A percentile compares a stretch with the other conserved stretches of the same genome.
Conservation (phyloP, 1,140 invertebrate species). For the Dermatophagoides farinae region DNA sequence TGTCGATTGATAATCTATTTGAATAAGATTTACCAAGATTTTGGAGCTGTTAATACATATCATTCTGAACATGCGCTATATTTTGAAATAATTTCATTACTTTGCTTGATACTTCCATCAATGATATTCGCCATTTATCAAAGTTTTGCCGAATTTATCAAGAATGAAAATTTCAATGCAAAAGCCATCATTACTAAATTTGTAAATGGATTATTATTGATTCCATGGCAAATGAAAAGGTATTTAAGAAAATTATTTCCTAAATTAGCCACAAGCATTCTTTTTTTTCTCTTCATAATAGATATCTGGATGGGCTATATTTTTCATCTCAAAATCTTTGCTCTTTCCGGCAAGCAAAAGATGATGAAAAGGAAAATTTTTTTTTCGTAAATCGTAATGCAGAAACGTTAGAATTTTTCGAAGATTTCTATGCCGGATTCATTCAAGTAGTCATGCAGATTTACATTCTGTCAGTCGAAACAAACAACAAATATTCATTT, state of each 20-base stretch:
- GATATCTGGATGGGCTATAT: slow-evolving; percentile 19
- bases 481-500: slow-evolving; percentile 9
- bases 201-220: slow-evolving; percentile 19
- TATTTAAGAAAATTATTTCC: not conserved
- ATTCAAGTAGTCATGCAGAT: slow-evolving; percentile 20
- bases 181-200: slow-evolving; percentile 17
- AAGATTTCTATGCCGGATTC: slow-evolving; percentile 23
- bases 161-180: slow-evolving; percentile 13
- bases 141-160: slow-evolving; percentile 14
- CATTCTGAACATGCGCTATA: slow-evolving; percentile 13
- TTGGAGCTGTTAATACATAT: slow-evolving; percentile 15
- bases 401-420: slow-evolving; percentile 21
- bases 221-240: slow-evolving; percentile 23
- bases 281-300: not conserved
- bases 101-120: slow-evolving; percentile 17
- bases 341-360: slow-evolving; percentile 10
- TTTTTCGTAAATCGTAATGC: slow-evolving; percentile 15
- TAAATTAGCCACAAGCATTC: not conserved
- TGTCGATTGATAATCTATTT: slow-evolving; percentile 17
- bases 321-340: slow-evolving; percentile 19
- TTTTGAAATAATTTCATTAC: slow-evolving; percentile 18
- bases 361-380: slow-evolving; percentile 18
- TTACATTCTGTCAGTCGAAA: slow-evolving; percentile 17
- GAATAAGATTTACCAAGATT: slow-evolving; percentile 20
- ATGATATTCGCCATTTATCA: slow-evolving; percentile 19